Conservation (phyloP, 2,888 invertebrate species). For the Arctia plantaginis region DNA sequence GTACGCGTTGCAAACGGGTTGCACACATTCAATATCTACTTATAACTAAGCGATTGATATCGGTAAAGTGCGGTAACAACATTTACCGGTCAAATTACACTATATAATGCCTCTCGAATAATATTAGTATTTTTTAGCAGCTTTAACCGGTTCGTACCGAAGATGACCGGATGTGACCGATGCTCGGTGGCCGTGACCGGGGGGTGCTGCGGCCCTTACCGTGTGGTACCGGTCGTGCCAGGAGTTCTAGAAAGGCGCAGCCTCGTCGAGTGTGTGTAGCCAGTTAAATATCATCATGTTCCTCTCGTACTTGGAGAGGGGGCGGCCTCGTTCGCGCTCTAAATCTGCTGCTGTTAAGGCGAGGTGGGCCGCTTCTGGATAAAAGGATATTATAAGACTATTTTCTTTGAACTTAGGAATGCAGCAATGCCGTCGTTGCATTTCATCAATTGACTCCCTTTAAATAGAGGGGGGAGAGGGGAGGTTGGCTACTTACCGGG, state of each 20-base stretch:
- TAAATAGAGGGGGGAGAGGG: too few relatives aligned
- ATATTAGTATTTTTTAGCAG: neutral
- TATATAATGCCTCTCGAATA: neutral
- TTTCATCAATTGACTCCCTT: too few relatives aligned
- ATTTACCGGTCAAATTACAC: neutral
- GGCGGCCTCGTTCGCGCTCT: conserved; percentile 93
- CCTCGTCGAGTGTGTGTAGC: conserved; percentile 95
- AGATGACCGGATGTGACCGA: conserved; percentile 5
- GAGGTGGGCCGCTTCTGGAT: conserved; percentile 80
- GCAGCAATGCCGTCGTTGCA: neutral
- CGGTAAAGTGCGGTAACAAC: neutral
- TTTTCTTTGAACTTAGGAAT: too few relatives aligned
- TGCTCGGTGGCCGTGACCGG: neutral
- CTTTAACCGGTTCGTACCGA: neutral
- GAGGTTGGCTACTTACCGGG: conserved; percentile 60
- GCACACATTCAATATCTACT: neutral
- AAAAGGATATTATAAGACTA: neutral
- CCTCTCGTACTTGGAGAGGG: conserved; percentile 95
- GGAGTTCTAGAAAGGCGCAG: conserved; percentile 77
- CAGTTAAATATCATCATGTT: conserved; percentile 98
- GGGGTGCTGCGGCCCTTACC: neutral
- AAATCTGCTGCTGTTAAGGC: conserved; percentile 91
- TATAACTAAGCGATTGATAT: conserved; percentile 1
- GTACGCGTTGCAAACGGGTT: neutral
- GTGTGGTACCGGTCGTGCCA: neutral